phyloP scores from a whole-genome alignment of 2,797 vertebrate species.

The Chrysocyon brachyurus region DNA sequence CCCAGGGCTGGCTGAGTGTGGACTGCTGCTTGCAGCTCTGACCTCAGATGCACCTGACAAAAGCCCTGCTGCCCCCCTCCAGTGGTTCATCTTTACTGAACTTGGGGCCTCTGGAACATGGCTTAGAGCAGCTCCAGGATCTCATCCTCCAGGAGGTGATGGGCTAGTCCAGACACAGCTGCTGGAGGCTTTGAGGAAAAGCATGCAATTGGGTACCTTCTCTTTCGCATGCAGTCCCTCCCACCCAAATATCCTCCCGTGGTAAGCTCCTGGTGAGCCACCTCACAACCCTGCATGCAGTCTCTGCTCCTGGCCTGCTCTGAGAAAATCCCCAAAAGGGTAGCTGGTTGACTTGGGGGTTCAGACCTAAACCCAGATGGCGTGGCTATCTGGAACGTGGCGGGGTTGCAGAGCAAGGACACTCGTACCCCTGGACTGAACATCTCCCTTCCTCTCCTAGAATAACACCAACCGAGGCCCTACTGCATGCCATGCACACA shows the following conservation, averaged over 20 bases:
- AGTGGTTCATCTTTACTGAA: background rate
- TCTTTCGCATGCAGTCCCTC: background rate
- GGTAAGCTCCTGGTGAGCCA: background rate
- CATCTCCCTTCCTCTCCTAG: background rate
- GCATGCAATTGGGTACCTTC: background rate
- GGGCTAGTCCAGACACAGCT: background rate
- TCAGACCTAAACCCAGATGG: background rate
- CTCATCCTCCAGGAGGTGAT: background rate
- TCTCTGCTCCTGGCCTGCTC: background rate
- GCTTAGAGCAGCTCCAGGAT: background rate
- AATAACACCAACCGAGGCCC: background rate
- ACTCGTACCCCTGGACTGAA: background rate
- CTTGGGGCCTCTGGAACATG: background rate
- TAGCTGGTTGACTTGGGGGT: rapidly evolving
- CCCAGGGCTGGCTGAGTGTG: rapidly evolving
- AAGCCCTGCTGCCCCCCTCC: background rate
- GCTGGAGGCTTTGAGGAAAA: background rate
- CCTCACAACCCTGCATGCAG: background rate
- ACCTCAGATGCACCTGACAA: background rate
- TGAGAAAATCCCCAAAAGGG: background rate
- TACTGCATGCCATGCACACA: background rate
- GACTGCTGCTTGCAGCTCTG: background rate
- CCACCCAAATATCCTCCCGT: background rate
- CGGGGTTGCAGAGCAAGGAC: background rate
- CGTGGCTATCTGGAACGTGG: background rate